Percentiles rank a stretch among this genome's conserved stretches.
Conservation (phyloP, 2,113 vertebrate species). For the Pterocles gutturalis region DNA sequence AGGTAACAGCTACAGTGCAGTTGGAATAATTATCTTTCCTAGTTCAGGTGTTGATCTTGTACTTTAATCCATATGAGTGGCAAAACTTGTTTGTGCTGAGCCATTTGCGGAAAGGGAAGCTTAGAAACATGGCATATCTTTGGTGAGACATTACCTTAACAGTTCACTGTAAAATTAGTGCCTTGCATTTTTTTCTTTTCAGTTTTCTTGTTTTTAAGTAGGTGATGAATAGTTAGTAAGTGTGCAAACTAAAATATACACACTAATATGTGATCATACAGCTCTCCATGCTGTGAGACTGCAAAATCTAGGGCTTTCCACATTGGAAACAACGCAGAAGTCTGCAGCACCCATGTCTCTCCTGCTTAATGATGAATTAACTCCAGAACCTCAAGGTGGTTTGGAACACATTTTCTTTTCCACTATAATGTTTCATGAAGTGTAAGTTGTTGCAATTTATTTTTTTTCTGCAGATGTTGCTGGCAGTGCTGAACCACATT, state of each 20-base stretch:
- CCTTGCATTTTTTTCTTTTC: background rate
- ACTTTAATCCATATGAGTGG: background rate
- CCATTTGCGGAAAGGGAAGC: background rate
- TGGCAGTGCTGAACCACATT: background rate
- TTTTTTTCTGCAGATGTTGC: conserved; percentile 49
- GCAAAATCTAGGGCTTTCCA: conserved; percentile 13
- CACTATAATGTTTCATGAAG: conserved; percentile 66
- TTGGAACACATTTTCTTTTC: conserved; percentile 65
- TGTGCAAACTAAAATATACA: background rate
- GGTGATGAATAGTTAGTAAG: background rate
- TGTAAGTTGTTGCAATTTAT: conserved; percentile 27
- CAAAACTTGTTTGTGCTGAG: background rate
- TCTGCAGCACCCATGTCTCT: background rate
- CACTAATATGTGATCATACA: background rate
- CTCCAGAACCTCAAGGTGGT: conserved; percentile 46
- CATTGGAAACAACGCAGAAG: conserved; percentile 3
- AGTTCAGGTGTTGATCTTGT: background rate
- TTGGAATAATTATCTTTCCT: background rate
- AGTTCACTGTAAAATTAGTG: background rate
- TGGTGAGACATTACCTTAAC: background rate
- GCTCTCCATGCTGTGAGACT: background rate
- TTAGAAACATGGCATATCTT: background rate
- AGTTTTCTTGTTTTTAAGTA: background rate
- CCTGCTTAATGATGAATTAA: conserved; percentile 23
- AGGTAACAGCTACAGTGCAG: background rate